Percentiles rank a stretch among this genome's conserved stretches.
phyloP scores from a whole-genome alignment of 2,113 vertebrate genomes.

The Amblyopsis rosae region DNA sequence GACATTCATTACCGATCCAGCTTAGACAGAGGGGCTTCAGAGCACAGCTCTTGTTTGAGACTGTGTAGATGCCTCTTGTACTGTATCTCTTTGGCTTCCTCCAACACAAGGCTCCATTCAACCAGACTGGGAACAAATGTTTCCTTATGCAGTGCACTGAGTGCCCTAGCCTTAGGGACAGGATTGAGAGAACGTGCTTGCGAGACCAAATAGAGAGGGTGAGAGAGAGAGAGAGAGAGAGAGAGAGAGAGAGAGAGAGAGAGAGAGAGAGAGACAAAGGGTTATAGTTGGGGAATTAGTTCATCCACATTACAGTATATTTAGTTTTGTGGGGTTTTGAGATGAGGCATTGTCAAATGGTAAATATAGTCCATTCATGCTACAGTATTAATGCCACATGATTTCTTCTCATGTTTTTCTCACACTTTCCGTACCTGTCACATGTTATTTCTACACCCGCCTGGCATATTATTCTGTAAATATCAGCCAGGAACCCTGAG shows the following conservation, averaged over 20 bases:
- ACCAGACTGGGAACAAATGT: conserved; percentile 86
- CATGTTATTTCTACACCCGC: conserved; percentile 36
- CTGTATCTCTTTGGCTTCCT: conserved; percentile 79
- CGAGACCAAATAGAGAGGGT: conserved; percentile 63
- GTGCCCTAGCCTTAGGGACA: conserved; percentile 63
- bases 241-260: conserved; percentile 12
- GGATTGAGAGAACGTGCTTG: conserved; percentile 62
- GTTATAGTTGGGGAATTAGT: conserved; percentile 4
- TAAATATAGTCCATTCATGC: conserved; percentile 39
- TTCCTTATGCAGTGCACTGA: conserved; percentile 86
- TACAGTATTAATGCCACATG: conserved; percentile 19
- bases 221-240: neutral
- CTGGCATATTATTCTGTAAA: conserved; percentile 50
- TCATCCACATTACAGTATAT: conserved; percentile 4
- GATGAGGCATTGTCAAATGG: conserved; percentile 44
- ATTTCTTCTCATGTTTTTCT: conserved; percentile 41
- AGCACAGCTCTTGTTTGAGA: conserved; percentile 67
- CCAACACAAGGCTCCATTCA: conserved; percentile 92
- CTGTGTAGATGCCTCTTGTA: conserved; percentile 83
- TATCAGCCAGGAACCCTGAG: conserved; percentile 58
- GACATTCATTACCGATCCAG: conserved; percentile 49
- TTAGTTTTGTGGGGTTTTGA: conserved; percentile 1
- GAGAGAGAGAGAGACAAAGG: conserved; percentile 7
- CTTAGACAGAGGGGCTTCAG: conserved; percentile 74
- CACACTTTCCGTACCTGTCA: conserved; percentile 31